Percentiles rank a stretch among this genome's conserved stretches.
phyloP scores from a whole-genome alignment of 2,797 vertebrate species.

The Pogonophryne albipinna region DNA sequence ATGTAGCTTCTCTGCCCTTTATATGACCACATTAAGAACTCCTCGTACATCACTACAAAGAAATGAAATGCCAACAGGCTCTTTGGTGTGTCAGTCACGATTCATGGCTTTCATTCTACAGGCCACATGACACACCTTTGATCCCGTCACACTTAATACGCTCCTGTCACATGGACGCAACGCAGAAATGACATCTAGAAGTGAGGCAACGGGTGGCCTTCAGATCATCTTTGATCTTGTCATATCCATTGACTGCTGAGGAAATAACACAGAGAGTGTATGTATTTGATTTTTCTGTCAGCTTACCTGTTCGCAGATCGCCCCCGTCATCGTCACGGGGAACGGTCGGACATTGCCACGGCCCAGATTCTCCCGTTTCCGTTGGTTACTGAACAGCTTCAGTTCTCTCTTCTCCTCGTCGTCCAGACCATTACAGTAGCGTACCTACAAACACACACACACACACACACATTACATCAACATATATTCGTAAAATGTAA shows the following conservation, averaged over 20 bases:
- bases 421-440: slow-evolving; percentile 96
- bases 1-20: slow-evolving; percentile 37
- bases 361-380: slow-evolving; percentile 96
- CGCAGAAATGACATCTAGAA: slow-evolving; percentile 33
- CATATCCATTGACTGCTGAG: neutral
- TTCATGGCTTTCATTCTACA: slow-evolving; percentile 28
- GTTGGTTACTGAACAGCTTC: slow-evolving; percentile 97
- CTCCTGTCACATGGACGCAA: neutral
- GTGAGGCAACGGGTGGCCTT: neutral
- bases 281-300: neutral
- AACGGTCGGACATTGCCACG: slow-evolving; percentile 95
- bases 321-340: slow-evolving; percentile 97
- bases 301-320: slow-evolving; percentile 96
- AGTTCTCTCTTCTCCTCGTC: slow-evolving; percentile 98
- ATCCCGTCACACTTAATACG: slow-evolving; percentile 16
- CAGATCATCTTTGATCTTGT: slow-evolving; percentile 8
- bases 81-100: slow-evolving; percentile 28
- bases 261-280: neutral
- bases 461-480: neutral
- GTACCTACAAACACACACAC: slow-evolving; percentile 85
- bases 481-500: neutral
- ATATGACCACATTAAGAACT: slow-evolving; percentile 47
- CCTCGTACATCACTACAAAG: slow-evolving; percentile 45
- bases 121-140: slow-evolving; percentile 36
- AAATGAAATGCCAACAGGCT: slow-evolving; percentile 45